Base-by-base conservation (phyloP, 2,888 invertebrate species). In the Hypomecis atomaria region DNA sequence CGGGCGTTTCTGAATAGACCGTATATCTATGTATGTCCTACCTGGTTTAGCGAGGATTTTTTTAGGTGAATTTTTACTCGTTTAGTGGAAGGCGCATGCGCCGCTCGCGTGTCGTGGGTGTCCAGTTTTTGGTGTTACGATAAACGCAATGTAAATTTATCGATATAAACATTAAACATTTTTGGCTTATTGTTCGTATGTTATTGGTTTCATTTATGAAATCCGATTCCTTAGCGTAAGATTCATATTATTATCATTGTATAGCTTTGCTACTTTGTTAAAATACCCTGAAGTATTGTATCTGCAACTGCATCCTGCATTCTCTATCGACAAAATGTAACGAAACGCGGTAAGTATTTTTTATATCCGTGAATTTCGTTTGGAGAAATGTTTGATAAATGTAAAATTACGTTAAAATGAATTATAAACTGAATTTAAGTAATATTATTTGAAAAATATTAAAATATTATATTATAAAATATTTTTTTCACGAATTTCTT, bases 101-200 rank as follows among this genome's bases (percentile, higher is more conserved):
- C 94, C 66, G 94, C 56, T 53, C 69, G 78, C 81, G 84, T 78
- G 76, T 79, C 82, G 84, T 82, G 86, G 83, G 83, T 83, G 88
- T 87, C 87, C 88, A 85, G 85, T 83, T 84, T 87, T 88, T 87
- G 90, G 88, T 91, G 90, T 91, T 88, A 86, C 84, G 82, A 84
- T 85, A 81, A 87, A 86, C 85, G 89, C 90, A 85, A 86, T 92
- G 92, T 92, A 92, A 87, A 92, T 89, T 90, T 90, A 92, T 88
- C 86, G 82, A 89, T 90, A 90, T 89, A 86, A 91, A 68, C 88
- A 92, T 92, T 92, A 92, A 91, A 92, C 90, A 88, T 89, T 92
- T 92, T 92, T 92, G 92, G 92, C 92, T 92, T 92, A 92, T 85
- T 86, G 86, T 90, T 90, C 83, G 90, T 90, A 89, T 87, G 82